These are phyloP conservation scores for Saccopteryx bilineata DNA, from an alignment of 2,113 vertebrate genomes.

Conservation along the genomic window DNA sequence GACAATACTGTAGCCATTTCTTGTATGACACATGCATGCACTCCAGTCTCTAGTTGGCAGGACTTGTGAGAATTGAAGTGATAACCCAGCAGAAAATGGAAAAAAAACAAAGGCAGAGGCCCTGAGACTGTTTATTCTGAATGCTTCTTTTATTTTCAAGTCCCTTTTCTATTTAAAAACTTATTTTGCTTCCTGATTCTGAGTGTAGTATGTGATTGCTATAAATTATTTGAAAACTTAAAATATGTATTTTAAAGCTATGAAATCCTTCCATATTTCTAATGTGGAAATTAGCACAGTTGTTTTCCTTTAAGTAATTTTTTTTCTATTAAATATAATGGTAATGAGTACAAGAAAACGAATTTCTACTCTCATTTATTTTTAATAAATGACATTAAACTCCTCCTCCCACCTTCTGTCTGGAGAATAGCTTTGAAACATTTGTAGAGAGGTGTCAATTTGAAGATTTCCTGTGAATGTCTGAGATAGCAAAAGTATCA, in stretches of 20 bases:
- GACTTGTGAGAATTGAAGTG: constrained; percentile 48
- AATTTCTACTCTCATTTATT: not conserved
- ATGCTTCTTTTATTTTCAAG: not conserved
- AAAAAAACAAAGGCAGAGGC: not conserved
- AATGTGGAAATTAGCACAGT: not conserved
- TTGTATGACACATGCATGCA: not conserved
- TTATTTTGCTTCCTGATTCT: not conserved
- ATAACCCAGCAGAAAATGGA: constrained; percentile 26
- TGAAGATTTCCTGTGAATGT: constrained; percentile 30
- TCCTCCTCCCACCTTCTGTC: not conserved
- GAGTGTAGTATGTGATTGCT: not conserved
- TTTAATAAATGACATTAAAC: not conserved
- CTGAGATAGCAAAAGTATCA: not conserved
- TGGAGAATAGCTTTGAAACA: not conserved
- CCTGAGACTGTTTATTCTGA: not conserved
- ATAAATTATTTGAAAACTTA: not conserved
- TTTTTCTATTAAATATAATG: not conserved
- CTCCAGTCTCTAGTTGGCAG: not conserved
- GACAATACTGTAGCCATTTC: not conserved
- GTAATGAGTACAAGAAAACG: not conserved
- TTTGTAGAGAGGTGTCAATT: constrained; percentile 48
- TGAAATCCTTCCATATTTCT: not conserved
- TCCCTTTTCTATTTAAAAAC: not conserved
- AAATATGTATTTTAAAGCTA: not conserved
- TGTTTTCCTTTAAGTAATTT: not conserved